Conservation (phyloP, 2,888 invertebrate species). For the Pyrrhosoma nymphula region DNA sequence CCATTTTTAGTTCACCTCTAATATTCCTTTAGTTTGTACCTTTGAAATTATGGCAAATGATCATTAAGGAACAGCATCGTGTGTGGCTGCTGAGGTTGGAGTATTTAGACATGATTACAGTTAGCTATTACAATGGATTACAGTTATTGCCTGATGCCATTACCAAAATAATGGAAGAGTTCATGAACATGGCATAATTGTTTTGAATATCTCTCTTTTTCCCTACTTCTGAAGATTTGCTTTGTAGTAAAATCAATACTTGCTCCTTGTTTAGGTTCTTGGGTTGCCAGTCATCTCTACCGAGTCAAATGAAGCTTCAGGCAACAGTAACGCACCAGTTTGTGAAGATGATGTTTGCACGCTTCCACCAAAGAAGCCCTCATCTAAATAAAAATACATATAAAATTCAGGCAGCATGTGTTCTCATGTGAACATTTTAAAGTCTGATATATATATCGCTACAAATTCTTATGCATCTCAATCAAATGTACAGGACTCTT, state of each 20-base stretch:
- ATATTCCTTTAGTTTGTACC: too few species aligned
- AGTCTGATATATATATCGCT: not conserved
- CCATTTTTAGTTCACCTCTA: too few species aligned
- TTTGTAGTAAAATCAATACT: not conserved
- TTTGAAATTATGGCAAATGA: too few species aligned
- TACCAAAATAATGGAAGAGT: too few species aligned
- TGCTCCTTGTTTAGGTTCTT: not conserved
- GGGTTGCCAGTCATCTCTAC: not conserved
- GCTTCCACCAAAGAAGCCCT: not conserved
- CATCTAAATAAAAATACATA: not conserved
- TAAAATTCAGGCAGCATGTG: not conserved
- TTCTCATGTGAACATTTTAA: not conserved
- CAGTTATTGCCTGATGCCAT: too few species aligned
- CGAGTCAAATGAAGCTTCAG: constrained; percentile 12
- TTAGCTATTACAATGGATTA: too few species aligned
- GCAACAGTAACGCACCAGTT: not conserved
- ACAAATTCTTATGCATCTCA: not conserved
- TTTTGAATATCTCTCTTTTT: not conserved
- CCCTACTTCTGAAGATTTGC: not conserved
- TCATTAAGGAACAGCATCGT: too few species aligned
- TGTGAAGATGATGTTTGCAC: constrained; percentile 54
- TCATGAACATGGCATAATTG: not conserved
- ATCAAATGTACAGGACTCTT: not conserved
- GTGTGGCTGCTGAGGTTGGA: too few species aligned
- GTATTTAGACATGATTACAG: too few species aligned